Percentiles rank a stretch among this genome's conserved stretches.
Conservation (phyloP, 2,113 vertebrate genomes). For the Tragulus kanchil region DNA sequence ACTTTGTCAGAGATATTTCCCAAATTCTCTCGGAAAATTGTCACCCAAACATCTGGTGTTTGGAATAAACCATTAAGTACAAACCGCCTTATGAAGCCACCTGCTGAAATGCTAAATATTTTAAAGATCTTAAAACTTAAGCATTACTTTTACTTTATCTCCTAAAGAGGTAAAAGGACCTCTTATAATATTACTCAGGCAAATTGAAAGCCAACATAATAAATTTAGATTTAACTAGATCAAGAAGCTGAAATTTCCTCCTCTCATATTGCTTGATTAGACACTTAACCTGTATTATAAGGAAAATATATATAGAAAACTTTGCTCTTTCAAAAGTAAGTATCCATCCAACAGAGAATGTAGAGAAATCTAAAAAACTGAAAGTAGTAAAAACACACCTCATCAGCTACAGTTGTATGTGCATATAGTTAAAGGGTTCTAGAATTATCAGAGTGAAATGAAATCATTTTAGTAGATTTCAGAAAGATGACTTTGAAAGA, state of each 20-base stretch:
- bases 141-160: conserved; percentile 46
- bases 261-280: neutral
- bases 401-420: neutral
- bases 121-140: neutral
- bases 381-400: neutral
- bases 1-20: neutral
- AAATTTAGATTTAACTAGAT: neutral
- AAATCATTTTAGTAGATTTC: conserved; percentile 21
- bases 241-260: neutral
- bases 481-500: conserved; percentile 16
- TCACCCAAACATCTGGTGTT: neutral
- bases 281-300: neutral
- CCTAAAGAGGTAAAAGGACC: neutral
- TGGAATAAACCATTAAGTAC: neutral
- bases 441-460: neutral
- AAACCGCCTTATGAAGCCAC: neutral
- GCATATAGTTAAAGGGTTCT: neutral
- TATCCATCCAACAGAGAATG: neutral
- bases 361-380: neutral
- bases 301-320: neutral
- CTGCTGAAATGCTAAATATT: neutral
- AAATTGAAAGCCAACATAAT: conserved; percentile 11
- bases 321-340: neutral
- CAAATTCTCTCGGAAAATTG: neutral
- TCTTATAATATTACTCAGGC: neutral